phyloP scores from a whole-genome alignment of 2,113 vertebrate species.

The Fulmarus glacialis region DNA sequence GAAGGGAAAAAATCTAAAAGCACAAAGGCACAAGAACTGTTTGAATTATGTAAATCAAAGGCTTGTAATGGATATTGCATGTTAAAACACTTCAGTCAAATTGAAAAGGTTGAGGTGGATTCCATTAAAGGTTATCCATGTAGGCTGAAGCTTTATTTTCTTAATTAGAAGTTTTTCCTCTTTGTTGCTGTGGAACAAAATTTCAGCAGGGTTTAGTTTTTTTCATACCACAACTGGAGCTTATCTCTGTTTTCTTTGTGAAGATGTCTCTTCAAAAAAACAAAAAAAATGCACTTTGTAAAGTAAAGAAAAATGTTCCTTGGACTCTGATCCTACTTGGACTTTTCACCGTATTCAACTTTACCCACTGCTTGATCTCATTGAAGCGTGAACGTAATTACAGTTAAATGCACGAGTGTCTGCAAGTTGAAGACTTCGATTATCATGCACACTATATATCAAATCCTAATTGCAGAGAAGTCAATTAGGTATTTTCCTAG shows the following conservation, averaged over 20 bases:
- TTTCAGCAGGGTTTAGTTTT: background rate
- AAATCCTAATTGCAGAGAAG: background rate
- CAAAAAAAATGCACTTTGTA: background rate
- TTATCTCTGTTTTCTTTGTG: background rate
- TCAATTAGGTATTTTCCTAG: background rate
- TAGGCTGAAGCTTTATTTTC: conserved; percentile 37
- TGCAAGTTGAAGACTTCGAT: background rate
- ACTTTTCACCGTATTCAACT: background rate
- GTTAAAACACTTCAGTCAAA: conserved; percentile 34
- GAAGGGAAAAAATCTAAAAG: background rate
- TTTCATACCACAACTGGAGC: background rate
- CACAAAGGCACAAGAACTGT: background rate
- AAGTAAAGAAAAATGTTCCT: background rate
- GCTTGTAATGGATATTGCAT: conserved; percentile 27
- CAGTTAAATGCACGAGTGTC: background rate
- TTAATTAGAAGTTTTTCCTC: conserved; percentile 39
- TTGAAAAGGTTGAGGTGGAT: conserved; percentile 65
- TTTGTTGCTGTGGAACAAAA: background rate
- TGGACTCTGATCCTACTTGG: background rate
- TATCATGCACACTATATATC: background rate
- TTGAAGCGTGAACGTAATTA: background rate
- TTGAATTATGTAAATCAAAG: conserved; percentile 47
- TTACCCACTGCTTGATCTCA: background rate
- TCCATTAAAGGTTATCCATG: conserved; percentile 62
- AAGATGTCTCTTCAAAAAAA: background rate